These are phyloP conservation scores for Xenopus borealis DNA, from an alignment of 2,113 vertebrate species.

Conservation along the genomic window DNA sequence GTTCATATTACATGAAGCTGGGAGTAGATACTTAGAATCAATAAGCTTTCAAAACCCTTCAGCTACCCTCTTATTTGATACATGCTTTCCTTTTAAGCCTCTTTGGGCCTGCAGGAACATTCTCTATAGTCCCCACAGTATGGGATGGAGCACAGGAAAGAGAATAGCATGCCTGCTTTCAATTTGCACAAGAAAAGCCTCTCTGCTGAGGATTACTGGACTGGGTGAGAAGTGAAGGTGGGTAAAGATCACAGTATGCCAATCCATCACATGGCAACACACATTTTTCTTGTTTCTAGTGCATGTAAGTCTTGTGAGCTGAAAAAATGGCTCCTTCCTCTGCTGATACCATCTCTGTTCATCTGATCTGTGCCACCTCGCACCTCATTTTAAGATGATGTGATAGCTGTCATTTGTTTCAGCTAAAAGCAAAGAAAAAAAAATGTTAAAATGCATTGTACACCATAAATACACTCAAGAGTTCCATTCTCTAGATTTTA, in stretches of 20 bases:
- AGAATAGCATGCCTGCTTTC: background rate
- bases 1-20: background rate
- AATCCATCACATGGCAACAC: background rate
- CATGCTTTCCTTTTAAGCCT: background rate
- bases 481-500: no score
- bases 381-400: slow-evolving; percentile 87
- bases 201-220: background rate
- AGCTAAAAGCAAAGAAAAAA: slow-evolving; percentile 64
- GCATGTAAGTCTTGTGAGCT: slow-evolving; percentile 21
- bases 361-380: background rate
- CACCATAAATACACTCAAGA: no score
- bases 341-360: background rate
- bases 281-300: slow-evolving; percentile 10
- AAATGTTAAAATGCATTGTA: no score
- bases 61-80: background rate
- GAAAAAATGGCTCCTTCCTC: slow-evolving; percentile 6
- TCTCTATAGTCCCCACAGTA: no score
- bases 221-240: background rate
- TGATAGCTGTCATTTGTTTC: slow-evolving; percentile 89
- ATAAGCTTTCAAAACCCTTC: background rate
- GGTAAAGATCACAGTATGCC: slow-evolving; percentile 1
- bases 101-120: background rate
- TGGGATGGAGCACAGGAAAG: background rate
- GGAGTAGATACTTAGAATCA: background rate
- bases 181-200: slow-evolving; percentile 15